Base-by-base conservation (phyloP, 2,113 vertebrate genomes). In the Microcebus griseorufus region DNA sequence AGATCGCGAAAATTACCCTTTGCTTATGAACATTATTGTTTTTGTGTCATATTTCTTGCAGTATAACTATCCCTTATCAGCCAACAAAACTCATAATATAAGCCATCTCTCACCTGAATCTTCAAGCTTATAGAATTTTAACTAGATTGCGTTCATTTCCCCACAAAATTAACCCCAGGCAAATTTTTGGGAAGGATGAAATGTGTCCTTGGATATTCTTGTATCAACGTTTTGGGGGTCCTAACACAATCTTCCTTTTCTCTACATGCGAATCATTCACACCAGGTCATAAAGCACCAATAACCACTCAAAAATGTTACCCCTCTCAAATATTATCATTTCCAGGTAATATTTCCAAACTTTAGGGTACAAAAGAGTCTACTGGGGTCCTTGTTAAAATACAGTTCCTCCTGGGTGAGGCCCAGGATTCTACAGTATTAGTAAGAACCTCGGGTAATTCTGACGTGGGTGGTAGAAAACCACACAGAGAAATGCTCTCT, bases 31-130 rank as follows among this genome's bases (percentile, higher is more conserved):
- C 51, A 55, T 37, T 80, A 37, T 67, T 90, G 67, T 16, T 84
- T 92, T 76, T 81, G 84, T 94, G 80, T 96, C 80, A 34, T 58
- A 55, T 96, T 95, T 89, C 85, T 72, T 85, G 42, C 14, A 51
- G 25, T n/a, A 11, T 60, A 58, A 18, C 12, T 70, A 42, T 45
- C 23, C 58, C 67, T 78, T 93, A 78, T 73, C 45, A 45, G 70
- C 65, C 64, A 88, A 91, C 34, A 88, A 51, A 86, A 90, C 25
- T 37, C 48, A 5, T 76, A 69, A 78, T 10, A 17, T 6, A 92
- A 95, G 62, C 53, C n/a, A 48, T 65, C 67, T 94, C 62, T 94
- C 62, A 62, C n/a, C 84, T 29, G 67, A 69, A 64, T 62, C 48
- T 80, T 96, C 65, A 81, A 53, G 82, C 39, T 73, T 58, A 85